A percentile compares a stretch with the other conserved stretches of the same genome.
These are phyloP conservation scores for Tetranychus urticae DNA, from an alignment of 1,140 invertebrate species.

Conservation along the genomic window DNA sequence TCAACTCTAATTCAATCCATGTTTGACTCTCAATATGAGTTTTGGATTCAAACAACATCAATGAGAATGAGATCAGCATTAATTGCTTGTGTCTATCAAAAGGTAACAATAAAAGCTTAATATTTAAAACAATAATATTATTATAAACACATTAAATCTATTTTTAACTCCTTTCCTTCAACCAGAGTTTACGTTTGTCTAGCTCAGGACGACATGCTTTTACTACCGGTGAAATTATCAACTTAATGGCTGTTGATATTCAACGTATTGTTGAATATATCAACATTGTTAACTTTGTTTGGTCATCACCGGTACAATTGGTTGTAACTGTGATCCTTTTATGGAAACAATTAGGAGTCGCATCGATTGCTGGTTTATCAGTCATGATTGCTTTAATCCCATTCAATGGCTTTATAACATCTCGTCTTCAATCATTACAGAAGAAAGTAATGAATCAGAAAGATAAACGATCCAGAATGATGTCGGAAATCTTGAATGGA, in stretches of 20 bases:
- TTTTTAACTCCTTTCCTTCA: neutral
- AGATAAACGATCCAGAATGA: constrained; percentile 19
- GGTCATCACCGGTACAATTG: constrained; percentile 20
- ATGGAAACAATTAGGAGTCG: constrained; percentile 33
- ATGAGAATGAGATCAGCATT: constrained; percentile 18
- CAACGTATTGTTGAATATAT: constrained; percentile 13
- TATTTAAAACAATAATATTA: neutral
- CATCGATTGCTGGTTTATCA: constrained; percentile 64
- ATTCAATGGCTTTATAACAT: constrained; percentile 23
- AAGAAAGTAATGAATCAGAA: constrained; percentile 20
- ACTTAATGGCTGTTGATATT: constrained; percentile 29
- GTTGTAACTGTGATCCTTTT: constrained; percentile 22
- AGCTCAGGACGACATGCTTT: constrained; percentile 21
- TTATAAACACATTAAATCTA: neutral
- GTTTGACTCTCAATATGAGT: neutral
- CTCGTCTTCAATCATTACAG: constrained; percentile 21
- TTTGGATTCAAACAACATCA: neutral
- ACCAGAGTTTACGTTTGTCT: constrained; percentile 12
- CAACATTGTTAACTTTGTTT: constrained; percentile 14
- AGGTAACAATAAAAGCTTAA: constrained; percentile 15
- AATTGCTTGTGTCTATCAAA: constrained; percentile 20
- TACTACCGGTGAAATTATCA: constrained; percentile 33
- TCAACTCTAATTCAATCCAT: neutral
- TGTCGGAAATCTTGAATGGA: constrained; percentile 20
- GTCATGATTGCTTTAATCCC: constrained; percentile 49